Conservation (phyloP, 1,140 invertebrate species). For the Drepana arcuata region DNA sequence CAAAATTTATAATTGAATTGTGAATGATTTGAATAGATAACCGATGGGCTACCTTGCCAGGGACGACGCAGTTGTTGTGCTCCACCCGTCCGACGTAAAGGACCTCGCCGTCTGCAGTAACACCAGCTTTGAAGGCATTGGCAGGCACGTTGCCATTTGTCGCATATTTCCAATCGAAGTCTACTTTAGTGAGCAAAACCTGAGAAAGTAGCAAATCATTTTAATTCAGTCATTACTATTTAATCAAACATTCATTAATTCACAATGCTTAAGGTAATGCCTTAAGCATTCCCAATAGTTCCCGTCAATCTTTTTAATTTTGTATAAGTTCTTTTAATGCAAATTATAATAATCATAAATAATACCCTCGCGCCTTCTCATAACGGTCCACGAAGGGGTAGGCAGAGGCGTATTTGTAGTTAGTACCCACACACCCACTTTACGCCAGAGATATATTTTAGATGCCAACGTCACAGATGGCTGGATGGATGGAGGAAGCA, state of each 20-base stretch:
- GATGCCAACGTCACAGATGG: too few relatives aligned
- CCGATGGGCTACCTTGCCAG: constrained; percentile 73
- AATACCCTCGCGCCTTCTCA: too few relatives aligned
- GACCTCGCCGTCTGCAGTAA: constrained; percentile 75
- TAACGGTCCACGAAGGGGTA: too few relatives aligned
- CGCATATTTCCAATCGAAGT: constrained; percentile 75
- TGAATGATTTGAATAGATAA: neutral
- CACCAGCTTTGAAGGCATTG: constrained; percentile 75
- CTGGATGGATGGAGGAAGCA: too few relatives aligned
- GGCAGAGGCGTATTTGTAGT: too few relatives aligned
- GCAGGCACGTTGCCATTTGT: constrained; percentile 74
- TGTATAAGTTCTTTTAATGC: neutral
- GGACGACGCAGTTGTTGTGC: constrained; percentile 74
- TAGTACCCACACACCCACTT: too few relatives aligned
- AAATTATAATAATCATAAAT: neutral
- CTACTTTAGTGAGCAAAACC: constrained; percentile 74
- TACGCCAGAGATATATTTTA: too few relatives aligned
- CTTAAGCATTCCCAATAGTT: too few relatives aligned
- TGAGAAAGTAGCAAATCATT: constrained; percentile 27
- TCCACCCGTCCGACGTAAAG: constrained; percentile 76
- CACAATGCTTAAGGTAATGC: too few relatives aligned
- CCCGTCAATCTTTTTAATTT: neutral
- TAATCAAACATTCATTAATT: too few relatives aligned
- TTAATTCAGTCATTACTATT: neutral
- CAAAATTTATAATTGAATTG: too few relatives aligned